Percentiles rank a stretch among this genome's conserved stretches.
These are phyloP conservation scores for Clarias platycephalus DNA, from an alignment of 2,797 vertebrate species.

Conservation along the genomic window DNA sequence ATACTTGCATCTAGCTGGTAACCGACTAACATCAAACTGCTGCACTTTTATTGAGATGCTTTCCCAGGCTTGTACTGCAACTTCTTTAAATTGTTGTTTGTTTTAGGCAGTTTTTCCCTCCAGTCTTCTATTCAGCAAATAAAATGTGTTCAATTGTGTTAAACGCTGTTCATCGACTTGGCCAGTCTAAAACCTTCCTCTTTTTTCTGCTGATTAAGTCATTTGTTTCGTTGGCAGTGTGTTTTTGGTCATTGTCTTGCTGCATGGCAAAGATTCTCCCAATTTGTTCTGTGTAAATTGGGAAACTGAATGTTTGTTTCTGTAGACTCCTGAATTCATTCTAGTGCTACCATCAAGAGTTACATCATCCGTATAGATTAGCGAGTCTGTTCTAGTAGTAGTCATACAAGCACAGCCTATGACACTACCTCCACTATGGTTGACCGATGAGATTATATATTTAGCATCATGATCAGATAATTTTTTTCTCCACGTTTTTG, in stretches of 20 bases:
- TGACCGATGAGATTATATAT: background rate
- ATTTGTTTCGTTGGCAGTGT: background rate
- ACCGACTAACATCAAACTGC: background rate
- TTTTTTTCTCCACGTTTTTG: background rate
- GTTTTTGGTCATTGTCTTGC: background rate
- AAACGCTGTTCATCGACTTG: background rate
- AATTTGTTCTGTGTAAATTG: background rate
- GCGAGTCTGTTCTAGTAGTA: no score
- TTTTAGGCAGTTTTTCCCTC: background rate
- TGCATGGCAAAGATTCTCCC: background rate
- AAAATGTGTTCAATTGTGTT: background rate
- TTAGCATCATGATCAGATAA: background rate
- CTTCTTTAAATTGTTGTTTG: background rate
- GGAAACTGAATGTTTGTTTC: background rate
- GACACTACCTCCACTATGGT: background rate
- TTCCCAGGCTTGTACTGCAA: background rate
- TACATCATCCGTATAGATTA: no score
- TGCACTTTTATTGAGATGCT: background rate
- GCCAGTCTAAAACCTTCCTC: background rate
- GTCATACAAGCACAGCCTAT: background rate
- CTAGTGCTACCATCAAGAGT: no score
- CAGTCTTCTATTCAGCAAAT: background rate
- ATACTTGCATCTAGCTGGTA: background rate
- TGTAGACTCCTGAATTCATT: background rate
- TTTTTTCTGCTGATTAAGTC: background rate